Evolutionary conservation across 2,113 vertebrate genomes (phyloP), one percentile per base, ranked within the genome.

Genomic region (Aspidoscelis tigris): DNA sequence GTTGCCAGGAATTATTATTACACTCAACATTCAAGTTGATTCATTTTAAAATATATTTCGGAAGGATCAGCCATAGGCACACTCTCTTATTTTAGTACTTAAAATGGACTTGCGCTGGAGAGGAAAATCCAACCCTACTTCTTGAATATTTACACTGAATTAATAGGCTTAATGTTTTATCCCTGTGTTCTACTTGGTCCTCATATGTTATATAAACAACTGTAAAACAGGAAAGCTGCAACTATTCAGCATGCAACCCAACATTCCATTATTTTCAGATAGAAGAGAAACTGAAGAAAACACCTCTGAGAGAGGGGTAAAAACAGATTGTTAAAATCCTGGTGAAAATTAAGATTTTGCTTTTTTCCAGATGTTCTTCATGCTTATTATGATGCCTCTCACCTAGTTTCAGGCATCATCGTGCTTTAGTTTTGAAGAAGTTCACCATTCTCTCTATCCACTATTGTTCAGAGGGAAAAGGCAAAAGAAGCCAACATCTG

Each of bases 401-500:
- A 92, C 91, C 92, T 92, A 91, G 81, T 92, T 91, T 85, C 3
- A 5, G 73, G 82, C 86, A 68, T 92, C 92, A 90, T 90, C 88
- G 90, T 85, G 90, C 0, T 1, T 82, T 73, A 84, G 80, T 88
- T 87, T 82, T 2, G 76, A 85, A 83, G 33, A 87, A 79, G 88
- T 92, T 90, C 90, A 90, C 75, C 85, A 92, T 91, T 87, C 87
- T 89, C 93, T 92, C 90, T 90, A 58, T 33, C 53, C 18, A 5
- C 50, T 24, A 8, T 55, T 55, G 18, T 47, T 91, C 92, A 92
- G 89, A 87, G 61, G 22, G 72, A 41, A 77, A 92, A 88, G 71
- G 72, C 84, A 91, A 74, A 91, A 18, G 88, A 89, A 93, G 89
- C 87, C 93, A 93, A 93, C 93, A 94, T 94, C 93, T 94, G 93